Evolutionary conservation across 2,113 vertebrate genomes (phyloP), one percentile per base, ranked within the genome.

Genomic region (Arenaria interpres): DNA sequence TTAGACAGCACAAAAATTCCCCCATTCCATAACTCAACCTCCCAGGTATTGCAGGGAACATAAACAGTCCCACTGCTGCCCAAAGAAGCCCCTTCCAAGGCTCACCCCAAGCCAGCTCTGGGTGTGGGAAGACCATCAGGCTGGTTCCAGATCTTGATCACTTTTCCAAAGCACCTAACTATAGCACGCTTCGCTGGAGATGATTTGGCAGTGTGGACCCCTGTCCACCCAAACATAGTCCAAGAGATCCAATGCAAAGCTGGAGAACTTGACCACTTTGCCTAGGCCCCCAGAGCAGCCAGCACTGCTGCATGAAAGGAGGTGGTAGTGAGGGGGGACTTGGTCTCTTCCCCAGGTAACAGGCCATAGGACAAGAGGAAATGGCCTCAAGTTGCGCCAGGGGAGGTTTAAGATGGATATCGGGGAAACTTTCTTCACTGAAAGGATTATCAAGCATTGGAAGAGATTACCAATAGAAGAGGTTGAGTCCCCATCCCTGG

Each of bases 11-110:
- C 18, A 30, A 37, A 28, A 51, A 1, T 56, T 69, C 39, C 39
- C 14, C 4, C 2, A 9, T 48, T 78, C 33, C n/a, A 7, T 19
- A 83, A 21, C 45, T 60, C 0, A 0, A 8, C 35, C 51, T 85
- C 85, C 16, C 66, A 75, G 23, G 16, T 91, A 0, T 41, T 71
- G 14, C 21, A 57, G 20, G 14, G 37, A 83, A 83, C 56, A 41
- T 17, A 67, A 80, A 59, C n/a, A 88, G 60, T 4, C 4, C 32
- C n/a, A 10, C 21, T n/a, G 9, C 51, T 51, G n/a, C 51, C 56
- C 30, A 22, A 41, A 63, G 23, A 43, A 85, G 24, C 11, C 17
- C 19, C 32, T 27, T 4, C 33, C 10, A 39, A 63, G 35, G 20
- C 56, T 81, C 30, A 43, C 9, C 19, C 14, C 30, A 32, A 21